These are phyloP conservation scores for Chironomus riparius DNA, from an alignment of 2,888 invertebrate species.

Conservation along the genomic window DNA sequence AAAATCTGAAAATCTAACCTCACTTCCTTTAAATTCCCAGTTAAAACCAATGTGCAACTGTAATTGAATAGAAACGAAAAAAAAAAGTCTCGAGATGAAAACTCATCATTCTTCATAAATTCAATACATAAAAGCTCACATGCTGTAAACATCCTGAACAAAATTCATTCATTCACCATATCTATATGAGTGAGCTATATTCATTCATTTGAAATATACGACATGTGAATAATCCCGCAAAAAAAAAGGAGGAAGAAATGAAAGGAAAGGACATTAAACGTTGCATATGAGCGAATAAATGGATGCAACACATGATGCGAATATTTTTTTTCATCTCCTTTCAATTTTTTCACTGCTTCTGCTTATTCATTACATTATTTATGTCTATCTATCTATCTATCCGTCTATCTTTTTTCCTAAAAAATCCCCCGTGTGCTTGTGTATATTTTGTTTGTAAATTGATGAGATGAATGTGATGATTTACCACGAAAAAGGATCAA, in stretches of 20 bases:
- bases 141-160: no score
- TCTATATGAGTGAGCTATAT: no score
- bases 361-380: background rate
- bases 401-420: background rate
- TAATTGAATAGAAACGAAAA: no score
- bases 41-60: no score
- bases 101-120: no score
- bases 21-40: no score
- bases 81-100: no score
- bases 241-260: background rate
- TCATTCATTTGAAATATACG: background rate
- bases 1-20: no score
- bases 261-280: background rate
- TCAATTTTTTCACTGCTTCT: background rate
- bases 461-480: slow-evolving; percentile 20
- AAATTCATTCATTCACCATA: no score
- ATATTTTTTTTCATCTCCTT: background rate
- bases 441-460: slow-evolving; percentile 13
- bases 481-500: slow-evolving; percentile 12
- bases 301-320: slow-evolving; percentile 7
- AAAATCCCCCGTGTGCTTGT: background rate
- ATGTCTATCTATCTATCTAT: background rate
- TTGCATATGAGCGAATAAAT: background rate
- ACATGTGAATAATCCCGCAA: background rate
- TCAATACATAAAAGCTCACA: no score